Base-by-base conservation (phyloP, 2,113 vertebrate genomes). In the Actenoides hombroni region DNA sequence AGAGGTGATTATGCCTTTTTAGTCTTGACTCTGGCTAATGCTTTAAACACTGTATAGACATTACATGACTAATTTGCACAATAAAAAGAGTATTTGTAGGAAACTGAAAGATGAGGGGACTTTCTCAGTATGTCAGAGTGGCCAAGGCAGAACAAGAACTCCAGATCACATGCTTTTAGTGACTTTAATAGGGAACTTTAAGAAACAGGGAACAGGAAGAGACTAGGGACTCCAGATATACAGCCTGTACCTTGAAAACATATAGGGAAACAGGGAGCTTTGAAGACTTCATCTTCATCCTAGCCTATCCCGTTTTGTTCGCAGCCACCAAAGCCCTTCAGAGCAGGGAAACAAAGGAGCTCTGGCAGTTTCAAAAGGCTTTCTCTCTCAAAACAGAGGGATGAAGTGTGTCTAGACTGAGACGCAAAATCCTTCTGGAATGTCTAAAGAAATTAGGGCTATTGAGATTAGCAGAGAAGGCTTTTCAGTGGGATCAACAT, bases 361-460 rank as follows among this genome's bases (percentile, higher is more conserved):
- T 71, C 73, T 65, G 76, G 80, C 70, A 64, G 60, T 96, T 94
- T 96, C 83, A 96, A 92, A 94, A 76, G 93, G 87, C 90, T 92
- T 96, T 91, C 84, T 95, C 81, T 94, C 94, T 91, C 74, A 49
- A 90, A 96, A 95, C 93, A 96, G 78, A 95, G 74, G 64, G 94
- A 87, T 95, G 95, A 94, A 96, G 88, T 92, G 83, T 94, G 93
- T 96, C 96, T 93, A 94, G 96, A 96, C 93, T 76, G 92, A 94
- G 77, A 84, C 0, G 16, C 53, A 96, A 96, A 94, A 96, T 94
- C 96, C 94, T 93, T 61, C 86, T 92, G 96, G 94, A 96, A 96
- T 96, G 88, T 68, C 88, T 92, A 86, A 95, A 96, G 95, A 96
- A 97, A 94, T 95, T 39, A 73, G 59, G 88, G 76, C 77, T 69